Percentiles rank a stretch among this genome's conserved stretches.
These are phyloP conservation scores for Lepidostoma basale DNA, from an alignment of 1,140 invertebrate species.

Conservation along the genomic window DNA sequence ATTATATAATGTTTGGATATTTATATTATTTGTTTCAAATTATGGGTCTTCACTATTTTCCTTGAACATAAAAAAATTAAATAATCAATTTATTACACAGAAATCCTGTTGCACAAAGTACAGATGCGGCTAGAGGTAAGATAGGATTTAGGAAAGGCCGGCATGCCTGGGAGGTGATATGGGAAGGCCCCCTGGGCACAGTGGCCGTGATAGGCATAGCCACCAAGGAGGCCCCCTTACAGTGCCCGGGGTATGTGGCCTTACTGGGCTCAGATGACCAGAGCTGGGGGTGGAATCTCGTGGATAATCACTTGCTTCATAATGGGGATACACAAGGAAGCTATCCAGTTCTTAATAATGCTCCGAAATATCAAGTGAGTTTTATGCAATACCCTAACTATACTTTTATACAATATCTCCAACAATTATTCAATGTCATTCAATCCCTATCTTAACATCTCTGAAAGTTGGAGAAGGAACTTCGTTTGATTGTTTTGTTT, in stretches of 20 bases:
- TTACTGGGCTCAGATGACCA: constrained; percentile 94
- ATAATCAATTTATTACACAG: constrained; percentile 55
- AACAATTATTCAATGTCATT: too few relatives aligned
- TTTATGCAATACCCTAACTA: constrained; percentile 27
- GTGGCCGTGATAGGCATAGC: constrained; percentile 95
- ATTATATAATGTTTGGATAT: too few relatives aligned
- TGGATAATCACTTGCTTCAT: constrained; percentile 96
- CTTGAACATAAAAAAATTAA: too few relatives aligned
- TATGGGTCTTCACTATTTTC: too few relatives aligned
- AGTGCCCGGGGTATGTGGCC: constrained; percentile 93
- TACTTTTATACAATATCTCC: too few relatives aligned
- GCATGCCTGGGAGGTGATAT: constrained; percentile 98
- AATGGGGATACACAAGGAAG: constrained; percentile 95
- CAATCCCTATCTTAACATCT: too few relatives aligned
- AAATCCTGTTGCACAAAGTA: constrained; percentile 98
- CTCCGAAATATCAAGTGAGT: constrained; percentile 95
- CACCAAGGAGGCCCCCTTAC: constrained; percentile 89
- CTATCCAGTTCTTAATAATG: constrained; percentile 95
- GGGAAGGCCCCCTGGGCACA: constrained; percentile 97
- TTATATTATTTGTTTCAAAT: too few relatives aligned
- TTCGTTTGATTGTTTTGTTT: too few relatives aligned
- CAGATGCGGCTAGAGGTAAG: constrained; percentile 94
- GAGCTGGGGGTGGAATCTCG: constrained; percentile 99
- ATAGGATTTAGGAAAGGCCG: constrained; percentile 91
- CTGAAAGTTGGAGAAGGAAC: too few relatives aligned